Base-by-base conservation (phyloP, 2,888 invertebrate genomes). In the Spodoptera littoralis region DNA sequence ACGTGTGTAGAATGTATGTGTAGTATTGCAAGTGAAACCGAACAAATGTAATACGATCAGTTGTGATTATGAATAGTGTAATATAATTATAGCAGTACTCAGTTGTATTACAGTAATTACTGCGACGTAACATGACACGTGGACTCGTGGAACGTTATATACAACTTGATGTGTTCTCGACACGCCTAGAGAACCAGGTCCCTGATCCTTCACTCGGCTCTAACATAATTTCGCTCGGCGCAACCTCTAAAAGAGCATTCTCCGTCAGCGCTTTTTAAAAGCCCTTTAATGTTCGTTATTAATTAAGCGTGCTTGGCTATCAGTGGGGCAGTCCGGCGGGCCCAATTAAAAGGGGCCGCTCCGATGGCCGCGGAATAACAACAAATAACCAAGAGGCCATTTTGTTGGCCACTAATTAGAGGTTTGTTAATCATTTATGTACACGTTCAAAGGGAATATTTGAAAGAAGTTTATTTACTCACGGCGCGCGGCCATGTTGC, bases 271-370 rank as follows among this genome's bases (percentile, higher is more conserved):
- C 54, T 44, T 63, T 69, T 65, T 63, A 55, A 68, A 72, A 73
- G 56, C 48, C 43, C 53, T 60, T 66, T 60, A 73, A 47, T 55
- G 52, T 24, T 56, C 47, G 63, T 60, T 74, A 74, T 65, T 79
- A 76, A 76, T 79, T 69, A 76, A 58, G 52, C 46, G 45, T 57
- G 65, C 63, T 72, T 65, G 65, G 56, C 49, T 63, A 72, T 63
- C 56, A 79, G 79, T 53, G 45, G 64, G 42, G 36, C 53, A 50
- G 72, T 42, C 60, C 57, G 44, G 49, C 55, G 53, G 47, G 63
- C 52, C 73, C 77, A 76, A 76, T 76, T 76, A 76, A 76, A 76
- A 76, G 52, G 18, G 60, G 46, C 51, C 50, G 73, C 69, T 73
- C 57, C 73, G 56, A 53, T 69, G 68, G 54, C 63, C 51, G 45